Evolutionary conservation across 2,888 invertebrate species (phyloP).

Genomic region (Epinotia demarniana): DNA sequence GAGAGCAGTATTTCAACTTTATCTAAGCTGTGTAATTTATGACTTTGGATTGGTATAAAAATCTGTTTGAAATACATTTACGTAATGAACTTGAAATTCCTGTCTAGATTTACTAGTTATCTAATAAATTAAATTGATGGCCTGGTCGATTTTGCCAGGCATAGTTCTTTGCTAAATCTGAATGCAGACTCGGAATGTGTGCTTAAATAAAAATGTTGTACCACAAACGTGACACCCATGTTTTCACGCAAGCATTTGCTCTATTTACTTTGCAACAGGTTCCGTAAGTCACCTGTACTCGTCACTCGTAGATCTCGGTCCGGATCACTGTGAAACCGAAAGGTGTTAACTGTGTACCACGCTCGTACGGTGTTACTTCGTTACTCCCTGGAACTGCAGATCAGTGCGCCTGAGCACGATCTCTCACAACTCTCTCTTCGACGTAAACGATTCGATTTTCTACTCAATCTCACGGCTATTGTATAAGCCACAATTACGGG

Average conservation of each 20-base stretch:
- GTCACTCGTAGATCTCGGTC: conserved; percentile 33
- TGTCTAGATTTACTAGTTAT: conserved; percentile 35
- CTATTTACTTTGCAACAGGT: conserved; percentile 35
- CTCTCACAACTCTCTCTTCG: conserved; percentile 49
- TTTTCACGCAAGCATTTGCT: conserved; percentile 27
- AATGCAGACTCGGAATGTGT: conserved; percentile 6
- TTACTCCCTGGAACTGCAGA: conserved; percentile 4
- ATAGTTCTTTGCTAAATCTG: conserved; percentile 7
- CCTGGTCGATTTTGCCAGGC: neutral
- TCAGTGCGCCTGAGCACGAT: conserved; percentile 45
- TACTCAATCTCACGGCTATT: conserved; percentile 48
- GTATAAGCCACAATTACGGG: conserved; percentile 40
- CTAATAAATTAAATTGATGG: conserved; percentile 22
- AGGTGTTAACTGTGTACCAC: conserved; percentile 21
- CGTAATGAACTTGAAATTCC: conserved; percentile 23
- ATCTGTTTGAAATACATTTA: conserved; percentile 29
- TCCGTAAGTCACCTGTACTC: conserved; percentile 36
- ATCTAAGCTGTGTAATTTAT: conserved; percentile 45
- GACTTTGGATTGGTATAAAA: conserved; percentile 30
- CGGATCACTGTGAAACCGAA: neutral
- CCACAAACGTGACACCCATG: conserved; percentile 25
- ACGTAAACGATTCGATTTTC: conserved; percentile 47
- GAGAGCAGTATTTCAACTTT: conserved; percentile 46
- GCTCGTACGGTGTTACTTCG: neutral
- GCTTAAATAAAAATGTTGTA: conserved; percentile 19